Conservation (phyloP, 1,140 invertebrate species). For the Drosophila miranda region DNA sequence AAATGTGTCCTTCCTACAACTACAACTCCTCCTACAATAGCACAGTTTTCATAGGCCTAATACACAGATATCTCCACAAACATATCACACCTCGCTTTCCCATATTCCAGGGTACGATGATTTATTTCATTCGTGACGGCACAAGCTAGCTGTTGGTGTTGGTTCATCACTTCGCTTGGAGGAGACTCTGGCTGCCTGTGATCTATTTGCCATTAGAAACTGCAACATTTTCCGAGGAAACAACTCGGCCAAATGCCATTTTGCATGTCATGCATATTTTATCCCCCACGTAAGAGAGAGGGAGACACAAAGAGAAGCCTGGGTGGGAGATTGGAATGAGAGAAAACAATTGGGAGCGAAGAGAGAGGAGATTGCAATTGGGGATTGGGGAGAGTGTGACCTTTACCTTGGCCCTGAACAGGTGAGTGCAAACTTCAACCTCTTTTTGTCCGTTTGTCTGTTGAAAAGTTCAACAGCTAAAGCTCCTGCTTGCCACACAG, state of each 20-base stretch:
- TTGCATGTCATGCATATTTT: constrained; percentile 56
- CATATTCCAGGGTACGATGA: too few species aligned
- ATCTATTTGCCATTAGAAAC: constrained; percentile 26
- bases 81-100: too few species aligned
- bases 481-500: constrained; percentile 20
- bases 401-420: constrained; percentile 63
- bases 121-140: too few species aligned
- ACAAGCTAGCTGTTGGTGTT: too few species aligned
- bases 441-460: neutral
- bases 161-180: neutral
- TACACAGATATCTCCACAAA: too few species aligned
- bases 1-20: too few species aligned
- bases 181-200: neutral
- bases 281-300: constrained; percentile 10
- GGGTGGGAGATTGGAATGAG: neutral
- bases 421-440: constrained; percentile 29
- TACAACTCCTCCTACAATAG: too few species aligned
- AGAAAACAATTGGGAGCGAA: neutral
- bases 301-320: too few species aligned
- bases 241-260: constrained; percentile 37
- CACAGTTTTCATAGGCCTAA: too few species aligned
- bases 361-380: constrained; percentile 9
- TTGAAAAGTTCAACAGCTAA: constrained; percentile 42
- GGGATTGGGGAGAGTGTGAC: constrained; percentile 25
- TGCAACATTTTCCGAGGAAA: constrained; percentile 21